Base-by-base conservation (phyloP, 2,113 vertebrate genomes). In the Rhineura floridana region DNA sequence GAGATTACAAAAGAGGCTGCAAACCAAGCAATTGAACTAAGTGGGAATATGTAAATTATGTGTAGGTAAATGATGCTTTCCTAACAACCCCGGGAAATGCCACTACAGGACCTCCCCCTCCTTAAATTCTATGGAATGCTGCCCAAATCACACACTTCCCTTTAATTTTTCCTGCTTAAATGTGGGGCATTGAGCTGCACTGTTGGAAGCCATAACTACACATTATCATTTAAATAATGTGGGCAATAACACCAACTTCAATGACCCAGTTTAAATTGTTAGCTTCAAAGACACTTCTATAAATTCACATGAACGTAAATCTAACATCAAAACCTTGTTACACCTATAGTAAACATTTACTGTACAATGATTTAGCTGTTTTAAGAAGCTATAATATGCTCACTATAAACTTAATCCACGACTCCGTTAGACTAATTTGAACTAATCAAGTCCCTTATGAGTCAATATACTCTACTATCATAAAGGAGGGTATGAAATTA, bases 311-410 rank as follows among this genome's bases (percentile, higher is more conserved):
- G 78, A 89, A 93, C 87, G 85, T 72, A 72, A 9, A 87, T 87
- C 42, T 91, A 59, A 81, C 76, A 73, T 46, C 92, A 50, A 83
- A 83, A 76, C 46, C 90, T 87, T 90, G 62, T 44, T 44, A 33
- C 3, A 12, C 89, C 89, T 86, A 91, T 93, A n/a, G 89, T 93
- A 94, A 96, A 94, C 78, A 88, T 91, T 94, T 86, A 86, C 88
- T 82, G 84, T 89, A 91, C 91, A 91, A 92, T 88, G 75, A 69
- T 91, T 86, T 89, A 93, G 92, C 76, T 90, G 81, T 88, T 10
- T 23, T 23, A 30, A 70, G 15, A 6, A 4, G 86, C 89, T 94
- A 91, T 92, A 93, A 93, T 87, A 69, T 85, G 86, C 76, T 80
- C 76, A 82, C 89, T 79, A 91, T 89, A 91, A 48, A 50, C n/a